Conservation (phyloP, 2,888 invertebrate species). For the Pristionchus maxplancki region DNA sequence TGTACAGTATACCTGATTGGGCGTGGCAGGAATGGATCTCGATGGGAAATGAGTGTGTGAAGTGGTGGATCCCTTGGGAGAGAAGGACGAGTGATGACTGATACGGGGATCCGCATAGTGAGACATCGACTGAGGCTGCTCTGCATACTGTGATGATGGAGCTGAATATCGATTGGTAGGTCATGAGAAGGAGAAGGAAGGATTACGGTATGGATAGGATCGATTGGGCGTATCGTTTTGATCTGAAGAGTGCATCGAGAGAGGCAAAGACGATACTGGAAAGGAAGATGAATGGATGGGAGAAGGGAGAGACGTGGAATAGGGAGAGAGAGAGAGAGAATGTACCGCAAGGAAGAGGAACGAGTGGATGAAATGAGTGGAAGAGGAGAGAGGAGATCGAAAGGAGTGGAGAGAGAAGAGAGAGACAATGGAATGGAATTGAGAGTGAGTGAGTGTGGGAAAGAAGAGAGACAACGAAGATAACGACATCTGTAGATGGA, state of each 20-base stretch:
- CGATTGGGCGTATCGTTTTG: background rate
- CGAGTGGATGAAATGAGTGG: slow-evolving; percentile 8
- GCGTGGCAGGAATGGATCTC: background rate
- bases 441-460: background rate
- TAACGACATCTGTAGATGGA: background rate
- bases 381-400: background rate
- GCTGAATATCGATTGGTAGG: slow-evolving; percentile 42
- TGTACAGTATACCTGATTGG: slow-evolving; percentile 44
- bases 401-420: background rate
- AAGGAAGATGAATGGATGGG: background rate
- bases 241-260: slow-evolving; percentile 36
- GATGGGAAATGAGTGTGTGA: slow-evolving; percentile 2
- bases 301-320: background rate
- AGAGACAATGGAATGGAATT: slow-evolving; percentile 32
- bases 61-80: slow-evolving; percentile 1
- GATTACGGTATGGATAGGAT: slow-evolving; percentile 40
- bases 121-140: background rate
- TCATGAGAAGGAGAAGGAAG: background rate
- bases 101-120: slow-evolving; percentile 15
- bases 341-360: slow-evolving; percentile 10
- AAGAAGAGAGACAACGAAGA: background rate
- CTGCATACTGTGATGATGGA: slow-evolving; percentile 35
- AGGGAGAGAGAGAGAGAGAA: background rate
- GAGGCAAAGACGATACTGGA: slow-evolving; percentile 4
- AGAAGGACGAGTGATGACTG: background rate